phyloP scores from a whole-genome alignment of 2,888 invertebrate species.

The Cheilosia vulpina region DNA sequence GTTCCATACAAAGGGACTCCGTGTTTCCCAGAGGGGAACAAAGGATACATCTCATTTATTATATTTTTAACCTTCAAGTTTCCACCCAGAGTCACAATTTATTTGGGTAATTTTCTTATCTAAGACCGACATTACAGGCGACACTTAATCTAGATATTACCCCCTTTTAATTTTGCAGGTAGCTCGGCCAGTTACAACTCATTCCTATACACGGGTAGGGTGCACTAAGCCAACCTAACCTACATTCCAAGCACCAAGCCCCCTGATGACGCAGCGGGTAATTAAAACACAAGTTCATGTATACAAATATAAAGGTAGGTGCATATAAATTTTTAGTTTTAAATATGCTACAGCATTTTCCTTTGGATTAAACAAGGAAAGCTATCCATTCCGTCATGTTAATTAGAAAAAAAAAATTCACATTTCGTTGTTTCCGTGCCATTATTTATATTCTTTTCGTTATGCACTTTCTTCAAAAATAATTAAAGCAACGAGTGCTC shows the following conservation, averaged over 20 bases:
- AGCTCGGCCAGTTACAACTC: background rate
- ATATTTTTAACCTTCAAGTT: background rate
- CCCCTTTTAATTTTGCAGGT: background rate
- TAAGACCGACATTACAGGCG: conserved; percentile 2
- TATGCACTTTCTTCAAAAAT: conserved; percentile 13
- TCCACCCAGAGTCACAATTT: conserved; percentile 8
- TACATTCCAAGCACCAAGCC: too few relatives aligned
- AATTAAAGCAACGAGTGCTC: conserved; percentile 2
- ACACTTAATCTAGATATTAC: conserved; percentile 10
- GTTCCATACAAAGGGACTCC: background rate
- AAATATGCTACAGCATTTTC: background rate
- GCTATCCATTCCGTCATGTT: background rate
- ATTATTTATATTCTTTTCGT: conserved; percentile 24
- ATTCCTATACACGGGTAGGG: too few relatives aligned
- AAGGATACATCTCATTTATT: background rate
- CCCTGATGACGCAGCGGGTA: too few relatives aligned
- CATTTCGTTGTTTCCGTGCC: conserved; percentile 2
- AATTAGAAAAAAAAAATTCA: conserved; percentile 15
- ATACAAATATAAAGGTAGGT: background rate
- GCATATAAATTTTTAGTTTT: background rate
- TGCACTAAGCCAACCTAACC: too few relatives aligned
- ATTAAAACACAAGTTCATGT: background rate
- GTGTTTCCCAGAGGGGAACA: background rate
- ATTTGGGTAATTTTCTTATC: conserved; percentile 17
- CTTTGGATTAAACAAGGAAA: background rate